Evolutionary conservation across 2,888 invertebrate species (phyloP).

Genomic region (Cheiracanthium punctorium): DNA sequence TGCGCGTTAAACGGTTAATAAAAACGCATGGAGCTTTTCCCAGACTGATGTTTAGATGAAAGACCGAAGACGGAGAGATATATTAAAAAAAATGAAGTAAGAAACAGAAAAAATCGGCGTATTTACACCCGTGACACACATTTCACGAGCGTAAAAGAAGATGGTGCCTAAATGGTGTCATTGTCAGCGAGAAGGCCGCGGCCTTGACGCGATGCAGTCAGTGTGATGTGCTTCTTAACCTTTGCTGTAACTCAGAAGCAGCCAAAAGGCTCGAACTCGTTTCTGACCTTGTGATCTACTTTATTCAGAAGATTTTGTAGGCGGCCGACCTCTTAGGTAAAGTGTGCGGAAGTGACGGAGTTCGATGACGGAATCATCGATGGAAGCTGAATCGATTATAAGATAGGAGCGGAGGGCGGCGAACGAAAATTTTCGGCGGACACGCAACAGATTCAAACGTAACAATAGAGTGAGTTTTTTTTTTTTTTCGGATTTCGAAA

Average conservation of each 20-base stretch:
- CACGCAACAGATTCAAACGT: too few species aligned
- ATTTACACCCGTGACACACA: conserved; percentile 56
- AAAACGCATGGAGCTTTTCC: too few species aligned
- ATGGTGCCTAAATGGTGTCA: conserved; percentile 57
- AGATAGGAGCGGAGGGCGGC: too few species aligned
- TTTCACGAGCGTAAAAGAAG: conserved; percentile 32
- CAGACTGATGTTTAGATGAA: not conserved
- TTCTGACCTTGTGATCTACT: conserved; percentile 37
- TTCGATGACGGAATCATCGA: too few species aligned
- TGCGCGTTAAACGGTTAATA: too few species aligned
- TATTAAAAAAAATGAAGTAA: too few species aligned
- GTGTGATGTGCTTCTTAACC: conserved; percentile 20
- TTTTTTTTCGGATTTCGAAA: too few species aligned
- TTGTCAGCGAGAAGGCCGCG: conserved; percentile 61
- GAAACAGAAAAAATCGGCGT: too few species aligned
- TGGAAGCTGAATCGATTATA: too few species aligned
- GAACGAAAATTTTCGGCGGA: too few species aligned
- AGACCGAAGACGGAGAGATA: not conserved
- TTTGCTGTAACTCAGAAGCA: not conserved
- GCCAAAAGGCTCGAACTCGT: conserved; percentile 23
- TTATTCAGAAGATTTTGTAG: not conserved
- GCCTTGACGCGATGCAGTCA: conserved; percentile 43
- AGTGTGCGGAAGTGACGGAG: conserved; percentile 16
- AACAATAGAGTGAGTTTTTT: too few species aligned
- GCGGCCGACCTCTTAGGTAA: conserved; percentile 17